Percentiles rank a stretch among this genome's conserved stretches.
phyloP scores from a whole-genome alignment of 2,797 vertebrate species.

The Ceryle rudis region DNA sequence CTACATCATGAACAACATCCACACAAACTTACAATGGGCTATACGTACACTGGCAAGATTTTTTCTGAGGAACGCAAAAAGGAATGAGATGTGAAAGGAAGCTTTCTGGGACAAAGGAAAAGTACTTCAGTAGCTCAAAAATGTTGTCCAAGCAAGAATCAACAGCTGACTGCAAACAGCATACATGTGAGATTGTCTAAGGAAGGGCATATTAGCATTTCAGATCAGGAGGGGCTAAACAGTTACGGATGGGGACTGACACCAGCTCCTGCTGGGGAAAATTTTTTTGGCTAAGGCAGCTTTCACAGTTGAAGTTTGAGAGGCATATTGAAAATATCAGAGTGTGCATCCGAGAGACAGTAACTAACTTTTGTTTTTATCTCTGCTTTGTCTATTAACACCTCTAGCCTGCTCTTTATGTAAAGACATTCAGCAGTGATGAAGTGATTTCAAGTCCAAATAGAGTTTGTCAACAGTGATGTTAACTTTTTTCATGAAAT shows the following conservation, averaged over 20 bases:
- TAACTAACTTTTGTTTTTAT: not conserved
- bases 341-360: not conserved
- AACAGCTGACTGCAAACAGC: not conserved
- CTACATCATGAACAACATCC: not conserved
- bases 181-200: not conserved
- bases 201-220: not conserved
- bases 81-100: not conserved
- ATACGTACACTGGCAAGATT: not conserved
- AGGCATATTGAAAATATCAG: not conserved
- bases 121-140: not conserved
- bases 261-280: not conserved
- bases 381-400: not conserved
- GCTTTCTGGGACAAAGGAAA: not conserved
- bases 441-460: not conserved
- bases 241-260: not conserved
- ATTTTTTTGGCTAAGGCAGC: not conserved
- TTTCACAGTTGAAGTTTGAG: not conserved
- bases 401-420: not conserved
- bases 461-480: not conserved
- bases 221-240: not conserved
- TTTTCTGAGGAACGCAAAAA: not conserved
- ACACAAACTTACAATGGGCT: not conserved
- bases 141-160: not conserved
- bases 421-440: not conserved
- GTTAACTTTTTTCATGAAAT: not conserved